Evolutionary conservation across 23 tunicate genomes (phyloP).

Genomic region (Aplidium turbinatum): DNA sequence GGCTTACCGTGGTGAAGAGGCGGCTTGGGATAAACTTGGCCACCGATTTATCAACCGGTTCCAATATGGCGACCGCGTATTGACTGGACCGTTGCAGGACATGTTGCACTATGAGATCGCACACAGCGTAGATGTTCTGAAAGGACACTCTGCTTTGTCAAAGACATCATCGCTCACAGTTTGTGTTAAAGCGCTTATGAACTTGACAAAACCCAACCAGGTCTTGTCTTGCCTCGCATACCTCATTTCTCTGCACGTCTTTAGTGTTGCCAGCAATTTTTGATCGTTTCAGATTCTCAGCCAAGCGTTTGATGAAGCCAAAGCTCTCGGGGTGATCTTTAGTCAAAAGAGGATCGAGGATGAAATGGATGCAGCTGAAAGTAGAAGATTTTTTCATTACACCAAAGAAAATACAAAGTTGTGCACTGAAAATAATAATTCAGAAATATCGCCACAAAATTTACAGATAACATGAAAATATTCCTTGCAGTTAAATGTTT

Average conservation of each 20-base stretch:
- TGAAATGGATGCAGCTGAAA: conserved; percentile 73
- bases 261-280: conserved; percentile 42
- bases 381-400: not conserved
- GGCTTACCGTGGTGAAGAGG: conserved; percentile 47
- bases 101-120: conserved; percentile 76
- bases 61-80: conserved; percentile 75
- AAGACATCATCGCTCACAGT: not conserved
- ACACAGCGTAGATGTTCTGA: conserved; percentile 83
- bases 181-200: not conserved
- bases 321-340: conserved; percentile 89
- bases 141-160: not conserved
- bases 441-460: too few species aligned
- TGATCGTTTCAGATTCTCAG: conserved; percentile 62
- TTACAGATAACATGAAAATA: too few species aligned
- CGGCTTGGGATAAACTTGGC: conserved; percentile 56
- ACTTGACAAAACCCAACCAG: not conserved
- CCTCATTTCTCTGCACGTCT: conserved; percentile 66
- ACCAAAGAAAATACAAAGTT: too few species aligned
- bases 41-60: conserved; percentile 73
- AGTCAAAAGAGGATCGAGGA: conserved; percentile 80
- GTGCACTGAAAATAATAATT: too few species aligned
- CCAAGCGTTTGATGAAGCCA: conserved; percentile 74
- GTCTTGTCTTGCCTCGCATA: not conserved
- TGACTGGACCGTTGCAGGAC: conserved; percentile 72
- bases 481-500: too few species aligned